Base-by-base conservation (phyloP, 2,888 invertebrate species). In the Cosmia pyralina region DNA sequence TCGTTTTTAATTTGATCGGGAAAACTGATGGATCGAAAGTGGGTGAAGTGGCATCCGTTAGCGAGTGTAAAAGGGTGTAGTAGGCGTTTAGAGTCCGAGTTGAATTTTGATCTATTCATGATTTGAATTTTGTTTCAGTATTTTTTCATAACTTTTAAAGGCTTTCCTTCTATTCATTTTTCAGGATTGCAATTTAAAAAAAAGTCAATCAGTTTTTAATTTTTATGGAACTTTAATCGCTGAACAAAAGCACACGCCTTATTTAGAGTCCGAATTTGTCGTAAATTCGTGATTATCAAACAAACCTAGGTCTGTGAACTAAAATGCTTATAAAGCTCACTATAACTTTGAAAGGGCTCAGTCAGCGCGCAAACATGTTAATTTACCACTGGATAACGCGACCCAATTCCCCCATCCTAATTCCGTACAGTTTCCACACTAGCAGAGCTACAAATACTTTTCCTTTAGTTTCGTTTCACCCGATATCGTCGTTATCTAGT, bases 401-500 rank as follows among this genome's bases (percentile, higher is more conserved):
- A 93, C 94, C 94, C 93, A 91, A 90, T 92, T 92, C 87, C 86
- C 83, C 83, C 87, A 85, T 89, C 92, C 91, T 92, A 92, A 93
- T 94, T 91, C 92, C 92, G 89, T 90, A 86, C 85, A 93, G 93
- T 93, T 93, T 94, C 93, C 92, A 90, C 93, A 88, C 92, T 92
- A 87, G 92, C 92, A 90, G 83, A 86, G 91, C 92, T 92, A 92
- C 92, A 92, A 94, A 94, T 95, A 95, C 94, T 94, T 95, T 95
- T 94, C 93, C 95, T 92, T 93, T 94, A 95, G 94, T 95, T 95
- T 94, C 92, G 94, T 93, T 94, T 91, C 89, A 89, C 91, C 92
- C 93, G 94, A 94, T 95, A 94, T 93, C 94, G 94, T 92, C 92
- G 94, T 95, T 96, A 96, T 96, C 95, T 95, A 94, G 95, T 95